Evolutionary conservation across 2,113 vertebrate genomes (phyloP), one percentile per base, ranked within the genome.

Genomic region (Siphamia tubifer): DNA sequence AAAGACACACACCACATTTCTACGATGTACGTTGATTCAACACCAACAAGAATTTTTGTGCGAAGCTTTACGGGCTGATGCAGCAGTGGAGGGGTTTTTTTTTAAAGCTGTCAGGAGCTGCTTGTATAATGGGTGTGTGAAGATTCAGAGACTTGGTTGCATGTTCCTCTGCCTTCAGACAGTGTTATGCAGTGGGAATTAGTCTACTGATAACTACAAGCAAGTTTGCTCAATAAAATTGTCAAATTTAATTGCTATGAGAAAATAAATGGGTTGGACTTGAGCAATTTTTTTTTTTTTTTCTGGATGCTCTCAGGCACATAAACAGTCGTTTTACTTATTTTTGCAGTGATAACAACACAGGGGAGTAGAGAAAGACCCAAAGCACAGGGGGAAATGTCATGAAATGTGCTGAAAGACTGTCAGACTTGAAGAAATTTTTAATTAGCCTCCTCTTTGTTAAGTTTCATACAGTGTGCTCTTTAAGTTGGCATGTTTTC

Each of bases 211-310:
- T 73, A 44, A 61, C 40, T 58, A 60, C 55, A 60, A 65, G 40
- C 20, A 53, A 51, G 51, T 68, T 54, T 58, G 34, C 17, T 55
- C 39, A 49, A 32, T 56, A 38, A 68, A 76, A 61, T 31, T 70
- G 64, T 66, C 58, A 69, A 25, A 79, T 79, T 43, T 53, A 80
- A 80, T 80, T 62, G 73, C 65, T 27, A 7, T 42, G 43, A 42
- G 24, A 63, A 57, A 62, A 77, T 49, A 67, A 84, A 70, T 47
- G 35, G 43, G 60, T 64, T 49, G 12, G 54, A 69, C 20, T 62
- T 39, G 6, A 32, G 35, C 31, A 6, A 2, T 47, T 54, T 49
- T 72, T 65, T 43, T 23, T 9, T 47, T 54, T 49, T 72, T 65
- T 43, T 23, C 12, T 28, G 4, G 4, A 49, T 42, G 27, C 62